Evolutionary conservation across 1,140 invertebrate genomes (phyloP), one percentile per base, ranked within the genome.

Genomic region (Sycobia sp.): DNA sequence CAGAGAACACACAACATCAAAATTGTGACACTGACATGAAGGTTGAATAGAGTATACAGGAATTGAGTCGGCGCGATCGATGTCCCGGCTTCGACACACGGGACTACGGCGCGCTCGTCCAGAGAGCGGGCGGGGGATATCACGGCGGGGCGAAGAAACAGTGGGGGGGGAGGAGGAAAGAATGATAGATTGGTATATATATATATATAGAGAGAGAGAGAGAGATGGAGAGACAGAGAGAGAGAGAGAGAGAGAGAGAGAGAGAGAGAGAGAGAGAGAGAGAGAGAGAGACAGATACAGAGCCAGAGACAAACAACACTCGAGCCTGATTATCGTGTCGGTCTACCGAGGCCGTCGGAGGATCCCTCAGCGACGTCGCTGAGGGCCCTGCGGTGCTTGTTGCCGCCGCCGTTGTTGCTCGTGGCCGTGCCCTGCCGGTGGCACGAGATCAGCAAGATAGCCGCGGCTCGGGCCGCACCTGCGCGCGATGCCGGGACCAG

Each of bases 361-460:
- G 78, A 77, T 73, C 80, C 83, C 79, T 83, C 81, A 75, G 83
- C 84, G 77, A 85, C 83, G 80, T 82, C 84, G 72, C 78, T 80
- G 75, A 80, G 80, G 70, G 79, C 76, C 69, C 78, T 76, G 66
- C 77, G 78, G 62, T 82, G 80, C 70, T 76, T 47, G 41, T 41
- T 54, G 44, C 43, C 36, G 43, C 51, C 47, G 46, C 46, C 38
- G 70, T 75, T 78, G 58, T 70, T 71, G 61, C 71, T 73, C 14
- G 39, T 9, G 67, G 76, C 78, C 67, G 72, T 76, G 56, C 85
- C 84, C 80, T 85, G 83, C 73, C 90, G 86, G 83, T 90, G 90
- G 84, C 89, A 91, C 84, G 91, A 92, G 85, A 92, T 91, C 84
- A 93, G 89, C 89, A 92, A 91, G 88, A 93, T 91, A 88, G 90